These are phyloP conservation scores for Uria aalge DNA, from an alignment of 2,113 vertebrate genomes.

Conservation along the genomic window DNA sequence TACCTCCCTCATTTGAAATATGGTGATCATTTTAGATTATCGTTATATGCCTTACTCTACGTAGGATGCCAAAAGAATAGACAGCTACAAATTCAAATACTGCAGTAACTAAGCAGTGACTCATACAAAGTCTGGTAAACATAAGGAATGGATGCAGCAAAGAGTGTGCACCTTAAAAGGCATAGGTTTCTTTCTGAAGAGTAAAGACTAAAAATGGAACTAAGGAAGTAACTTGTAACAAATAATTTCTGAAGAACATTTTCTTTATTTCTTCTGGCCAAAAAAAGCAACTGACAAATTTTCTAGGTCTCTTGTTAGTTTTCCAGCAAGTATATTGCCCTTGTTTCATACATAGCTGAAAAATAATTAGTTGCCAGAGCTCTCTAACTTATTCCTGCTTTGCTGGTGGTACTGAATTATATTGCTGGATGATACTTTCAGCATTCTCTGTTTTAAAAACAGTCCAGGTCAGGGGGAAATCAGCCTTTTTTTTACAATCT, in stretches of 20 bases:
- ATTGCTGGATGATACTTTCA: neutral
- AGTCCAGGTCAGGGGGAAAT: neutral
- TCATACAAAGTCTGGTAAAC: neutral
- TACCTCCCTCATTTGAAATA: neutral
- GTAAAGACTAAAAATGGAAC: neutral
- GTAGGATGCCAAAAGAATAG: neutral
- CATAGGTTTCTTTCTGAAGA: neutral
- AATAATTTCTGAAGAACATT: neutral
- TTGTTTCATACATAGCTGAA: neutral
- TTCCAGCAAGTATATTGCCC: neutral
- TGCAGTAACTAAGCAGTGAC: neutral
- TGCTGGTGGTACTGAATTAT: neutral
- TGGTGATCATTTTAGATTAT: neutral
- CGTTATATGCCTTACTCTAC: neutral
- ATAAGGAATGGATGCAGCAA: neutral
- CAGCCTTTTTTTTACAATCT: accelerated
- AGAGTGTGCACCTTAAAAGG: neutral
- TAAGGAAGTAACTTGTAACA: neutral
- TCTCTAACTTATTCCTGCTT: neutral
- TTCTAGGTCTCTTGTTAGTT: neutral
- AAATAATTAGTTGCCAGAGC: neutral
- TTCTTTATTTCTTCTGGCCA: neutral
- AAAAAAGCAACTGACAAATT: neutral
- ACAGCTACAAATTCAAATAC: neutral
- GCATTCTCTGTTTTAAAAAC: neutral